Conservation (phyloP, 2,113 vertebrate genomes). For the Struthio camelus region DNA sequence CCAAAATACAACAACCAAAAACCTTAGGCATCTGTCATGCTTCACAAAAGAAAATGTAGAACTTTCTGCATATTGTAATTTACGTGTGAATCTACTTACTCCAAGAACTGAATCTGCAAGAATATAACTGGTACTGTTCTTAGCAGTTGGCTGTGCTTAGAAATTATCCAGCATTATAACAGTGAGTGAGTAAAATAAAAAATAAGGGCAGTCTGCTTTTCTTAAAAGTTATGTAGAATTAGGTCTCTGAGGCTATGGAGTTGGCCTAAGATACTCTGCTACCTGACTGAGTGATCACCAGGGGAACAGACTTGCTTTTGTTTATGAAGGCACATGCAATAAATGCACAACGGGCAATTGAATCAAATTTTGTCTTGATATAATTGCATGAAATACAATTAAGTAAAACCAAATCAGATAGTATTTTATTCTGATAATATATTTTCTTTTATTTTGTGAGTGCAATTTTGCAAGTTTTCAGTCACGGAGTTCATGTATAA, state of each 20-base stretch:
- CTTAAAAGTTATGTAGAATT: neutral
- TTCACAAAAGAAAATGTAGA: neutral
- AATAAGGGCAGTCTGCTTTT: neutral
- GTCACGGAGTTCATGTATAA: constrained; percentile 39
- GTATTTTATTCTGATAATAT: constrained; percentile 26
- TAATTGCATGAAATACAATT: neutral
- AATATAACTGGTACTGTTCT: neutral
- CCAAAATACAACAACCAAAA: neutral
- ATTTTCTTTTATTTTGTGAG: constrained; percentile 44
- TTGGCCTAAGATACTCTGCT: neutral
- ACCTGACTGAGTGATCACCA: neutral
- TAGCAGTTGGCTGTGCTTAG: neutral
- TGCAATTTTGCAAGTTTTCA: neutral
- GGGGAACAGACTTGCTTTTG: neutral
- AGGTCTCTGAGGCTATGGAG: neutral
- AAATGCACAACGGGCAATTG: neutral
- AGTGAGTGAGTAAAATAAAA: neutral
- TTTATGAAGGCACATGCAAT: neutral
- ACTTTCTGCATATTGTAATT: neutral
- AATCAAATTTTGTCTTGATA: neutral
- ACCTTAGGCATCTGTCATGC: neutral
- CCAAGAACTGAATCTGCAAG: neutral
- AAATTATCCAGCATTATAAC: neutral
- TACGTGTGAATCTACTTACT: neutral
- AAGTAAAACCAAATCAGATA: neutral